These are phyloP conservation scores for Pachyuromys duprasi DNA, from an alignment of 2,797 vertebrate genomes.

Conservation along the genomic window DNA sequence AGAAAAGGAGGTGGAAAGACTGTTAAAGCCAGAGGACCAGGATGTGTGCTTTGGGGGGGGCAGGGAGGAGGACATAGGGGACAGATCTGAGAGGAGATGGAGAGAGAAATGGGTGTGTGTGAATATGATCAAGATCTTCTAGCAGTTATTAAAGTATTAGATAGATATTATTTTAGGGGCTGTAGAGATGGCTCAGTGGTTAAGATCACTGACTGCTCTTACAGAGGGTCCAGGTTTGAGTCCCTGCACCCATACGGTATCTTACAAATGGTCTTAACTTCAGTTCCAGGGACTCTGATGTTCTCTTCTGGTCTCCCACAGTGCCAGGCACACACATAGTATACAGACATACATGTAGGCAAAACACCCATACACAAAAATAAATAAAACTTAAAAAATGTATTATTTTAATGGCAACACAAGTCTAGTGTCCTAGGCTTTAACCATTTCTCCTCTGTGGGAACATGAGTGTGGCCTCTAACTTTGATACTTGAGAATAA, in stretches of 20 bases:
- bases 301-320: background rate
- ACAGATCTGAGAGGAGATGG: background rate
- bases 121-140: background rate
- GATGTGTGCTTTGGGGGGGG: background rate
- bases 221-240: background rate
- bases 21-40: background rate
- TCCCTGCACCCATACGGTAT: background rate
- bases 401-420: constrained; percentile 47
- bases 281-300: background rate
- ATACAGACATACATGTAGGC: background rate
- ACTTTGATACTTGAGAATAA: constrained; percentile 37
- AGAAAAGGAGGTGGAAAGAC: background rate
- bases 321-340: background rate
- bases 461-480: background rate
- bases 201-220: background rate
- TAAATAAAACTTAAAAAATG: background rate
- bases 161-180: background rate
- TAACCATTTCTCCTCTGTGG: constrained; percentile 4
- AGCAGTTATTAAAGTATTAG: too few relatives aligned
- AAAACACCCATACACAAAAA: background rate
- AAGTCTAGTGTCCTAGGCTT: constrained; percentile 13
- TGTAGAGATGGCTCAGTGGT: background rate
- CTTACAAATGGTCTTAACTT: background rate
- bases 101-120: background rate
- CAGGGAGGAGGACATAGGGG: background rate